Percentiles rank a stretch among this genome's conserved stretches.
phyloP scores from a whole-genome alignment of 2,888 invertebrate genomes.

The Corbicula japonica region DNA sequence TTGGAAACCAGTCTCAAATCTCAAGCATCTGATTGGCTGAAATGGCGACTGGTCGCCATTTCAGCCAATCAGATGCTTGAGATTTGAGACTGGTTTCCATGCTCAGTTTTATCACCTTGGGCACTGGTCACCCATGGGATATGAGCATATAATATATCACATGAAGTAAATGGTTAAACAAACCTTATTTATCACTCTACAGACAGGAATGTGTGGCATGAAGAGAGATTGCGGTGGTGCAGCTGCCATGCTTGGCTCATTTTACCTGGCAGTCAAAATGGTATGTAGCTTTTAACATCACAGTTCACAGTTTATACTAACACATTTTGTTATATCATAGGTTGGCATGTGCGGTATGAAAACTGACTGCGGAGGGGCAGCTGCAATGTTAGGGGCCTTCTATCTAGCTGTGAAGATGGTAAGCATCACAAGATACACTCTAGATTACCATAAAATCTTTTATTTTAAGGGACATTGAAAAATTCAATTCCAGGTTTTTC shows the following conservation, averaged over 20 bases:
- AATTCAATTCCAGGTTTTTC: no score
- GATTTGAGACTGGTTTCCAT: no score
- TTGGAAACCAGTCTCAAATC: no score
- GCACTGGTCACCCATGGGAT: no score
- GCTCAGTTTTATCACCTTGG: no score
- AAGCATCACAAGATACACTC: conserved; percentile 21
- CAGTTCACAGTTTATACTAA: neutral
- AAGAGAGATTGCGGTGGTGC: conserved; percentile 97
- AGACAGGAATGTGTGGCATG: conserved; percentile 96
- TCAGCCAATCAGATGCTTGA: no score
- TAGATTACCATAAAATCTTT: neutral
- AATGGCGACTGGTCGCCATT: no score
- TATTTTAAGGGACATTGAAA: no score
- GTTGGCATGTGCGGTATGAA: conserved; percentile 97
- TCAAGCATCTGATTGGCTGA: no score
- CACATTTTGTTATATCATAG: conserved; percentile 85
- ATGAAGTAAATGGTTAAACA: no score
- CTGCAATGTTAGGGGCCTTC: conserved; percentile 95
- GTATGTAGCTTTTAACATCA: conserved; percentile 65
- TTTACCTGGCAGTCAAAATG: conserved; percentile 91
- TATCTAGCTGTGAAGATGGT: conserved; percentile 90
- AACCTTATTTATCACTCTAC: no score
- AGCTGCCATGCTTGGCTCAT: conserved; percentile 94
- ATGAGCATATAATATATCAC: neutral
- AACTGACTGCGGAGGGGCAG: conserved; percentile 97